Base-by-base conservation (phyloP, 2,888 invertebrate genomes). In the Danaus chrysippus region DNA sequence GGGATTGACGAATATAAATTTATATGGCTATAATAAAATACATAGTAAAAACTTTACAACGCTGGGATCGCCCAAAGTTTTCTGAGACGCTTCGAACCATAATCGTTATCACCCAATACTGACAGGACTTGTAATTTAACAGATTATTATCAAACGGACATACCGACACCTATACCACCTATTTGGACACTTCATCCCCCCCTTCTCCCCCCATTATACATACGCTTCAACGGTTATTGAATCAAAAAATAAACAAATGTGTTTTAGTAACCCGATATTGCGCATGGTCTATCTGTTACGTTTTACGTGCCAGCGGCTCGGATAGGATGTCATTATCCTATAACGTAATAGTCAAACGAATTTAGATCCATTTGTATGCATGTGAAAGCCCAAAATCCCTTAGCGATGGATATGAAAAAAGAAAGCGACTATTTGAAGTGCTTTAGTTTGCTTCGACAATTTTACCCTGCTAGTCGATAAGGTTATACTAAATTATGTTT, bases 201-300 rank as follows among this genome's bases (percentile, higher is more conserved):
- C 23, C 23, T 34, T 53, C 55, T 54, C 49, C 12, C 55, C 3
- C 58, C 9, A 10, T 43, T 46, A 62, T 65, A 59, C 68, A 64
- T 64, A 69, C 68, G 65, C 63, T 66, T 71, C 69, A 71, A 74
- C 70, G 66, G 65, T 65, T 70, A 73, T 75, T 68, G 71, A 74
- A 70, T 67, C 68, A 70, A 76, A 68, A 71, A 75, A 79, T 81
- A 78, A 76, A 69, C 73, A 73, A 72, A 72, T 69, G 77, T 76
- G 75, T 72, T 42, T 49, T 62, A 55, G 88, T 81, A 87, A 90
- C 84, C 75, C 77, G 84, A 90, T 88, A 88, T 82, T 76, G 77
- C 73, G 76, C 79, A 83, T 79, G 84, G 84, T 86, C 84, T 85
- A 86, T 86, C 85, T 83, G 84, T 82, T 83, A 80, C 83, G 81